A percentile compares a stretch with the other conserved stretches of the same genome.
Evolutionary conservation across 2,888 invertebrate species (phyloP).

Genomic region (Euproctis similis): DNA sequence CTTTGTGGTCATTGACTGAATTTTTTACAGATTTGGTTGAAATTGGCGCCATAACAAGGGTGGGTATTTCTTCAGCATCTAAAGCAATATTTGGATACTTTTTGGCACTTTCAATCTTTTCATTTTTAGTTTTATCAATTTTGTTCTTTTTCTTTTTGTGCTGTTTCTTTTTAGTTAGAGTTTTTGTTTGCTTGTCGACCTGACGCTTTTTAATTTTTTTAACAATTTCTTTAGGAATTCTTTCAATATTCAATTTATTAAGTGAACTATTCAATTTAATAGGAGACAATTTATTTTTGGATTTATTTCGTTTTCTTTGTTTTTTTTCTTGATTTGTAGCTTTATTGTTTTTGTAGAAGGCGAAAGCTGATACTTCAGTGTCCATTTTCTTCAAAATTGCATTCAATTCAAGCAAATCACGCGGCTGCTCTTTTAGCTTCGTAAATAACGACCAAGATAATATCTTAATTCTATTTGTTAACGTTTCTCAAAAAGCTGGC

Average conservation of each 20-base stretch:
- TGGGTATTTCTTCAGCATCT: conserved; percentile 33
- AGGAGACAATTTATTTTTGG: conserved; percentile 5
- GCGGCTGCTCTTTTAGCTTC: too few species aligned
- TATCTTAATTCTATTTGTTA: too few species aligned
- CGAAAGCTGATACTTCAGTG: conserved; percentile 56
- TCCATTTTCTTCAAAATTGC: conserved; percentile 44
- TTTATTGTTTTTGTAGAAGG: conserved; percentile 49
- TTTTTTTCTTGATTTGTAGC: conserved; percentile 34
- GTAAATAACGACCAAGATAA: too few species aligned
- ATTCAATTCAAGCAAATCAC: too few species aligned
- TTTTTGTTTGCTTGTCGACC: conserved; percentile 37
- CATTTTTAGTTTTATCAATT: conserved; percentile 9
- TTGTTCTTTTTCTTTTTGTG: conserved; percentile 46
- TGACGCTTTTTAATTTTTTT: conserved; percentile 44
- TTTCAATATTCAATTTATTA: conserved; percentile 28
- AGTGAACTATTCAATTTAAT: not conserved
- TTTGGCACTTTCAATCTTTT: not conserved
- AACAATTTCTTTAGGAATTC: conserved; percentile 34
- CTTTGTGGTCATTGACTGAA: conserved; percentile 21
- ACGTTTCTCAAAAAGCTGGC: too few species aligned
- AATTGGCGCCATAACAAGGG: conserved; percentile 23
- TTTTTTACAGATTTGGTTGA: conserved; percentile 3
- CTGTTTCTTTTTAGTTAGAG: conserved; percentile 40
- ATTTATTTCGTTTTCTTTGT: conserved; percentile 31
- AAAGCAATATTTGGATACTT: not conserved